Evolutionary conservation across 2,888 invertebrate species (phyloP).

Genomic region (Drymonia ruficornis): DNA sequence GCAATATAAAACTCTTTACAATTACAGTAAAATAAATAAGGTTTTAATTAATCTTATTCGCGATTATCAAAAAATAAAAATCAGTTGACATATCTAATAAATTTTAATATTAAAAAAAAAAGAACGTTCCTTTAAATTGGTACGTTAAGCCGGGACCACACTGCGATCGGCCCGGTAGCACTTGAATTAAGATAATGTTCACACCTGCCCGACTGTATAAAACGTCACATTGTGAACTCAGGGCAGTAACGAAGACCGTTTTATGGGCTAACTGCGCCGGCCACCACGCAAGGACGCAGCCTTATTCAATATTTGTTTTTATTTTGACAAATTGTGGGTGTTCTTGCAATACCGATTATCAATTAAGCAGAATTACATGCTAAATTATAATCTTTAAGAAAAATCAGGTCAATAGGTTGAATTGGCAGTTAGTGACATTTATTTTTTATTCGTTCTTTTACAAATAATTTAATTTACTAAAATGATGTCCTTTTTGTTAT

Average conservation of each 20-base stretch:
- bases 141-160: conserved; percentile 59
- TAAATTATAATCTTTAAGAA: background rate
- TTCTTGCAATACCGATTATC: conserved; percentile 31
- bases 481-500: no score
- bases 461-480: no score
- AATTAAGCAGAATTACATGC: conserved; percentile 9
- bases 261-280: conserved; percentile 60
- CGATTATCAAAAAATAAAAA: background rate
- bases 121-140: conserved; percentile 50
- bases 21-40: no score
- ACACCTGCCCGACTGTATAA: conserved; percentile 75
- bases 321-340: conserved; percentile 43
- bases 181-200: conserved; percentile 83
- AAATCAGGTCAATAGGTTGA: no score
- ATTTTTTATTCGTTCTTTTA: no score
- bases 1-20: no score
- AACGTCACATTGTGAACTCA: conserved; percentile 72
- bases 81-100: background rate
- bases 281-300: conserved; percentile 21
- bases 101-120: conserved; percentile 7
- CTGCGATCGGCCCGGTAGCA: conserved; percentile 70
- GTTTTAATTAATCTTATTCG: no score
- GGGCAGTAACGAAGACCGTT: conserved; percentile 66
- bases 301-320: conserved; percentile 28
- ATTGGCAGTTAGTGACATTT: no score